Base-by-base conservation (phyloP, 2,888 invertebrate species). In the Slavum lentiscoides region DNA sequence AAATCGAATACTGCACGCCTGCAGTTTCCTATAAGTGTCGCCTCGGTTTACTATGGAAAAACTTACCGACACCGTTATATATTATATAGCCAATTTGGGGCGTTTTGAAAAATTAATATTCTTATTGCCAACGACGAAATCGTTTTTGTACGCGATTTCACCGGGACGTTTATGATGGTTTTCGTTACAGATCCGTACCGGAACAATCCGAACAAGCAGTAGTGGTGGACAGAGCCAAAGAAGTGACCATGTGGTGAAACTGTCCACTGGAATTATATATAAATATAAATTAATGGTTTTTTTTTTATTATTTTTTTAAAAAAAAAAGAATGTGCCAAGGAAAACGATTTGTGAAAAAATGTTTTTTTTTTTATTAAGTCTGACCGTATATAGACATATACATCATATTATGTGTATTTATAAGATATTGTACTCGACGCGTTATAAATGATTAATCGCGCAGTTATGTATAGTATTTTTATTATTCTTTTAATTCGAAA, bases 211-310 rank as follows among this genome's bases (percentile, higher is more conserved):
- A 62, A 49, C 77, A 77, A 69, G 61, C 70, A 15, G 11, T 70
- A 23, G 77, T 80, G 11, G 39, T 80, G 2, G 77, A 80, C 43
- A 55, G 70, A 64, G 62, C 77, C n/a, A 80, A 70, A 72, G 77
- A 80, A 70, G 77, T 80, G 8, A 70, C 77, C 39, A 80, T 80
- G 77, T 80, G 77, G 77, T 80, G 17, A 70, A 55, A 53, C 49
- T 11, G 43, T 43, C 13, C 13, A 11, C 49, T 49, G 13, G 49
- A 49, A 15, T 43, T 30, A 30, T 30, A 30, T 30, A 7, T 9
- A n/a, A n/a, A 9, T 43, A 43, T 43, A 43, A 9, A 43, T 43
- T 5, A 43, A 15, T 49, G 13, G 49, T 23, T 49, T 49, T 17
- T 30, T 37, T 17, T 30, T 30, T 30, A 30, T 49, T 49, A 6